A percentile compares a stretch with the other conserved stretches of the same genome.
Conservation (phyloP, 2,797 vertebrate genomes). For the Microctenopoma steveboyesi region DNA sequence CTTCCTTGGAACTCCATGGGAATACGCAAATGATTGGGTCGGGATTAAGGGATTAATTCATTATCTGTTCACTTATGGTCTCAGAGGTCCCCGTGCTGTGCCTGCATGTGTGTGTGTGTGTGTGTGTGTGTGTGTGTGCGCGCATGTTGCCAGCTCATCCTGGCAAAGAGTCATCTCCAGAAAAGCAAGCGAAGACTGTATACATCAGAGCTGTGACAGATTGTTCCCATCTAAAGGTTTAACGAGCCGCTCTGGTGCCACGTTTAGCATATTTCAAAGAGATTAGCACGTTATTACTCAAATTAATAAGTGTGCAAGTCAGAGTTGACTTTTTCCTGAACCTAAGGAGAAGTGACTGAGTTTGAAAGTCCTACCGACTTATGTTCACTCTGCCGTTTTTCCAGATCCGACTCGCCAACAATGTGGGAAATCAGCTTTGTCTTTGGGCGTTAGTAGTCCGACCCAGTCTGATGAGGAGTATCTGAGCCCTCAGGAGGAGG, state of each 20-base stretch:
- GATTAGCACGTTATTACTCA: constrained; percentile 39
- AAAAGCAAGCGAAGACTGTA: constrained; percentile 47
- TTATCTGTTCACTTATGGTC: constrained; percentile 65
- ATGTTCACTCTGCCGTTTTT: constrained; percentile 1
- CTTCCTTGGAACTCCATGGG: constrained; percentile 48
- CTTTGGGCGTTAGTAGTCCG: constrained; percentile 75
- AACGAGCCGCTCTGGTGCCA: constrained; percentile 1
- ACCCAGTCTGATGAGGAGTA: constrained; percentile 90
- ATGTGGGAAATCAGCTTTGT: constrained; percentile 56
- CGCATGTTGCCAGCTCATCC: constrained; percentile 47
- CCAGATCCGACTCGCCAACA: constrained; percentile 70
- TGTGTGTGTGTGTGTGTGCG: constrained; percentile 7
- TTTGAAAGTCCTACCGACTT: constrained; percentile 1
- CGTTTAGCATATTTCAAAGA: constrained; percentile 36
- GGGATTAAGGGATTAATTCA: constrained; percentile 74
- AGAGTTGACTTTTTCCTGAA: constrained; percentile 25
- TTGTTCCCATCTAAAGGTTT: constrained; percentile 38
- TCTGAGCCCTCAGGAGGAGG: constrained; percentile 89
- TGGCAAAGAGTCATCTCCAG: constrained; percentile 54
- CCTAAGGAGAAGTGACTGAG: constrained; percentile 24
- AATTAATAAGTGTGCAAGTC: constrained; percentile 47
- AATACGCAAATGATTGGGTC: constrained; percentile 64
- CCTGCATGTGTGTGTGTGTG: not conserved
- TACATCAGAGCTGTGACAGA: constrained; percentile 54
- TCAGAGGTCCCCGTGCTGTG: constrained; percentile 19